These are phyloP conservation scores for Ornithoptera alexandrae DNA, from an alignment of 2,888 invertebrate species.

Conservation along the genomic window DNA sequence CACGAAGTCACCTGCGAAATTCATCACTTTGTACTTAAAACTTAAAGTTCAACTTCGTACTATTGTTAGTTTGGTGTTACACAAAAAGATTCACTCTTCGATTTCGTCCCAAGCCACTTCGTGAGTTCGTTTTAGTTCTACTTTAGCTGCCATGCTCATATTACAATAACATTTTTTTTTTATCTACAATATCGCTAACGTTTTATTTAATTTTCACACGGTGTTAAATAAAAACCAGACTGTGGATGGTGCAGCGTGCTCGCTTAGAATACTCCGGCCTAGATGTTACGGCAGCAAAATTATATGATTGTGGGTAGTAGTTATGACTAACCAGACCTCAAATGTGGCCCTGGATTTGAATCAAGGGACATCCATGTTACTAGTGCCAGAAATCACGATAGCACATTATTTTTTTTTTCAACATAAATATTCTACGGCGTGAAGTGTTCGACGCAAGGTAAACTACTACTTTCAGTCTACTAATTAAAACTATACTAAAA, in stretches of 20 bases:
- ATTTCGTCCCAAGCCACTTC: constrained; percentile 69
- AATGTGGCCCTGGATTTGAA: too few species aligned
- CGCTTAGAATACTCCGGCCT: too few species aligned
- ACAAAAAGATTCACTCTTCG: constrained; percentile 32
- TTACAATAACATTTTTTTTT: neutral
- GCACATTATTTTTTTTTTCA: too few species aligned
- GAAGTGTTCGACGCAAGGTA: neutral
- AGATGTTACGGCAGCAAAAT: too few species aligned
- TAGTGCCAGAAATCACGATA: too few species aligned
- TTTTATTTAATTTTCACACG: neutral
- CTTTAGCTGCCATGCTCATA: constrained; percentile 22
- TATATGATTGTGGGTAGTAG: too few species aligned
- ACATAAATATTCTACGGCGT: too few species aligned
- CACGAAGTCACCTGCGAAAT: constrained; percentile 80
- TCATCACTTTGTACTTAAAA: constrained; percentile 53
- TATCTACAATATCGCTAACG: neutral
- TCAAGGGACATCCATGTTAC: too few species aligned
- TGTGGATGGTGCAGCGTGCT: too few species aligned
- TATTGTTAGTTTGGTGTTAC: constrained; percentile 52
- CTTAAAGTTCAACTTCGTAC: constrained; percentile 46
- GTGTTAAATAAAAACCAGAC: too few species aligned
- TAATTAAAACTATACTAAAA: neutral
- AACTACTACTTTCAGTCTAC: neutral
- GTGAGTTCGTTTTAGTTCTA: constrained; percentile 62
- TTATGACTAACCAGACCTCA: too few species aligned